phyloP scores from a whole-genome alignment of 2,888 invertebrate genomes.

The Dusona sp. region DNA sequence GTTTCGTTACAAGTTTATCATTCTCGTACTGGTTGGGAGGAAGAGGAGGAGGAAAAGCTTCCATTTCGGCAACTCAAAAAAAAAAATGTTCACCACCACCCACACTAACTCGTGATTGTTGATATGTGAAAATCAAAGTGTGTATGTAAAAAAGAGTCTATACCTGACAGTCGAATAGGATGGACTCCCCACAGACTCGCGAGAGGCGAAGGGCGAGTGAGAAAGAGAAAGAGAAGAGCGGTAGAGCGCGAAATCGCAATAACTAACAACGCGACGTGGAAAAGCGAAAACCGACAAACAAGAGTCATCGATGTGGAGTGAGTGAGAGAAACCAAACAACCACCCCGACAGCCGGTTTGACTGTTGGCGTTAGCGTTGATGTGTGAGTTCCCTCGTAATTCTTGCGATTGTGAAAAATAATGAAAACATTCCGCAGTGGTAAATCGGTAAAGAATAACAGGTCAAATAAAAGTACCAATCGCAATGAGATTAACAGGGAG shows the following conservation, averaged over 20 bases:
- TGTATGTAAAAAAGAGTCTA: conserved; percentile 10
- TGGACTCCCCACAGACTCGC: conserved; percentile 70
- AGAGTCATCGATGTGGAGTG: conserved; percentile 67
- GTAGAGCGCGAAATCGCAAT: conserved; percentile 71
- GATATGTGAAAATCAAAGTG: not conserved
- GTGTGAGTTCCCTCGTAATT: conserved; percentile 54
- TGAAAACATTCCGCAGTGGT: conserved; percentile 9
- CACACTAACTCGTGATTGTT: conserved; percentile 30
- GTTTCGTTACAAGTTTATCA: conserved; percentile 79
- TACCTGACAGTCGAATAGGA: conserved; percentile 71
- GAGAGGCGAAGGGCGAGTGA: conserved; percentile 29
- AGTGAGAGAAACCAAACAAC: conserved; percentile 31
- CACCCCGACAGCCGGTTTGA: conserved; percentile 37
- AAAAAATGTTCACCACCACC: conserved; percentile 77
- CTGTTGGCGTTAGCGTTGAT: conserved; percentile 36
- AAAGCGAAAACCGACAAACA: conserved; percentile 75
- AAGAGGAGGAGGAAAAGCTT: conserved; percentile 41
- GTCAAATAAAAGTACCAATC: conserved; percentile 7
- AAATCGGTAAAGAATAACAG: conserved; percentile 17
- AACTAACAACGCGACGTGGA: conserved; percentile 75
- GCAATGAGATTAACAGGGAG: not conserved
- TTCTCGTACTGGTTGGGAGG: conserved; percentile 69
- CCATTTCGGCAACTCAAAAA: conserved; percentile 33
- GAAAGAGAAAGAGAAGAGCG: not conserved
- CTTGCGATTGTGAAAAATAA: conserved; percentile 48